Evolutionary conservation across 2,888 invertebrate species (phyloP).

Genomic region (Hemicrepidius hirtus): DNA sequence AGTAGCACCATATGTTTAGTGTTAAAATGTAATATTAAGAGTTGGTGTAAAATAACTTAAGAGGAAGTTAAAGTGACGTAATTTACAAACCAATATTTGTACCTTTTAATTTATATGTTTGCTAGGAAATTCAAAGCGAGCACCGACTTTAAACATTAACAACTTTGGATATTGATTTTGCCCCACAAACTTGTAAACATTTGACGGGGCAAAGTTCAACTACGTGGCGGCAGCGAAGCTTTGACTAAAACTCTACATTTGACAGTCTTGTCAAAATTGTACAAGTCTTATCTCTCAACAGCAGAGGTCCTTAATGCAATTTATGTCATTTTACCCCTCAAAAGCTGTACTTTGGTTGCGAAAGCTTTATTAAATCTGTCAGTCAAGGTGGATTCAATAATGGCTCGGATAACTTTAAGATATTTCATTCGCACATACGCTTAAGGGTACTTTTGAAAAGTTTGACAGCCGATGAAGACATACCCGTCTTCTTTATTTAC

Average conservation of each 20-base stretch:
- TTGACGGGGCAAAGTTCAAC: conserved; percentile 41
- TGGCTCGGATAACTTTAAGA: conserved; percentile 30
- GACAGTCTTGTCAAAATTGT: conserved; percentile 58
- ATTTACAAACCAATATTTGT: conserved; percentile 29
- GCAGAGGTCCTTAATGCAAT: conserved; percentile 57
- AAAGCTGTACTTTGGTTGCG: conserved; percentile 40
- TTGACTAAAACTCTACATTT: conserved; percentile 45
- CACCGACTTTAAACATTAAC: conserved; percentile 32
- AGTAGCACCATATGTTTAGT: too few relatives aligned
- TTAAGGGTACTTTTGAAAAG: conserved; percentile 2
- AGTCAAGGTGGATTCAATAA: conserved; percentile 44
- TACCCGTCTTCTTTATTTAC: not conserved
- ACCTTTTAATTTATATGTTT: conserved; percentile 25
- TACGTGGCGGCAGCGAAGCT: conserved; percentile 34
- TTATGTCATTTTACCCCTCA: conserved; percentile 48
- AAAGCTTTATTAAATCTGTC: conserved; percentile 46
- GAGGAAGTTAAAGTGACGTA: conserved; percentile 14
- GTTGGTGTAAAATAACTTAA: conserved; percentile 18
- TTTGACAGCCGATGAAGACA: not conserved
- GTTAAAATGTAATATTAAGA: not conserved
- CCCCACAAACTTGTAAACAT: conserved; percentile 43
- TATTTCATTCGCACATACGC: conserved; percentile 15
- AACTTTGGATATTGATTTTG: conserved; percentile 29
- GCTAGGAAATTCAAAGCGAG: conserved; percentile 27
- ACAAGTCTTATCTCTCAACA: conserved; percentile 57